Base-by-base conservation (phyloP, 2,888 invertebrate genomes). In the Mantis religiosa region DNA sequence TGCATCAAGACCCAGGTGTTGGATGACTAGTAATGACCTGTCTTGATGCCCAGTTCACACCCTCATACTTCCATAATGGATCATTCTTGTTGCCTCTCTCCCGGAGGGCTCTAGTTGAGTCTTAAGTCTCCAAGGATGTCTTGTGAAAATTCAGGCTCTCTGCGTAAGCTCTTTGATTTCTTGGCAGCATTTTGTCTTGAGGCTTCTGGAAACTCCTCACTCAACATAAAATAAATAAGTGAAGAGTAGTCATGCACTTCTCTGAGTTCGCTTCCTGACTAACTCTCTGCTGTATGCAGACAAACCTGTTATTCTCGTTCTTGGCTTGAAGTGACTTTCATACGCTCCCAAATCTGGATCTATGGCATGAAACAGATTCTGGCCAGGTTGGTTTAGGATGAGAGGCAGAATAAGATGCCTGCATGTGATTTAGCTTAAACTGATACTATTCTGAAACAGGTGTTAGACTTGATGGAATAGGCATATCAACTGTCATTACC, bases 91-190 rank as follows among this genome's bases (percentile, higher is more conserved):
- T 71, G 54, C 20, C 20, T 71, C 54, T 71, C 54, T 71, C 54
- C 8, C 12, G 41, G 12, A 14, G 25, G 25, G 6, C 25, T 71
- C 54, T 71, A 3, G 20, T 20, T 20, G 54, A 71, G 54, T 71
- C 54, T 20, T n/a, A 71, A 25, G 25, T 71, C 54, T 71, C 54
- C 54, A 71, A 71, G 54, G 54, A 71, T 20, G 54, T 20, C 54
- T 25, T 71, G 54, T 87, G 82, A 28, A n/a, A 15, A 9, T n/a
- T 90, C 90, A 9, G 87, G 88, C 82, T 89, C 89, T 27, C 88
- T 89, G 54, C 95, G 95, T 93, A 97, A 96, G 91, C 96, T 97
- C 90, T 96, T 96, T 3, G 96, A 96, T 92, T 97, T 97, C 82
- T 87, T 95, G 95, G 96, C 95, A 30, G 95, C 94, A 92, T 82